Percentiles rank a stretch among this genome's conserved stretches.
These are phyloP conservation scores for Prionace glauca DNA, from an alignment of 2,797 vertebrate species.

Conservation along the genomic window DNA sequence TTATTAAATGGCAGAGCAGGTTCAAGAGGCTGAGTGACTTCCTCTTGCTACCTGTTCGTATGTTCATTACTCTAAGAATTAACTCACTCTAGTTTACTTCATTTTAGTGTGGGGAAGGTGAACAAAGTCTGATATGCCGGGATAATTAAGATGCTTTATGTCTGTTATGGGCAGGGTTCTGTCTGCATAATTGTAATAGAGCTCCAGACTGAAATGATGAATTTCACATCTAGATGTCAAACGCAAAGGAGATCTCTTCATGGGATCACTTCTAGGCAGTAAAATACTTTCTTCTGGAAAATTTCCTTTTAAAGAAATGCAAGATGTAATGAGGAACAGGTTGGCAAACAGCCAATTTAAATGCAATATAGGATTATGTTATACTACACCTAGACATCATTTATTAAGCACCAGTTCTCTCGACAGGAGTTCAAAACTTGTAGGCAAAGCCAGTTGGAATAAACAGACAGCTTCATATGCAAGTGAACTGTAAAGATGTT, in stretches of 20 bases:
- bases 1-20: no score
- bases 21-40: no score
- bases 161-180: not conserved
- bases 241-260: not conserved
- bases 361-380: not conserved
- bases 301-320: conserved; percentile 22
- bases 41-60: no score
- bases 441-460: not conserved
- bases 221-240: not conserved
- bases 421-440: not conserved
- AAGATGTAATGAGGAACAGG: not conserved
- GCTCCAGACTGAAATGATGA: not conserved
- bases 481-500: not conserved
- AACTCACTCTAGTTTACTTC: not conserved
- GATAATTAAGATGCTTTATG: not conserved
- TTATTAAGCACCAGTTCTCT: not conserved
- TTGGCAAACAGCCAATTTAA: conserved; percentile 8
- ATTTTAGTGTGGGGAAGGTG: not conserved
- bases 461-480: not conserved
- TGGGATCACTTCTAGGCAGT: not conserved
- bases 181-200: not conserved
- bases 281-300: not conserved
- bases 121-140: not conserved
- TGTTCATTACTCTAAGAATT: not conserved
- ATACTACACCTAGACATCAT: not conserved